Evolutionary conservation across 2,797 vertebrate genomes (phyloP).

Genomic region (Fistularia commersonii): DNA sequence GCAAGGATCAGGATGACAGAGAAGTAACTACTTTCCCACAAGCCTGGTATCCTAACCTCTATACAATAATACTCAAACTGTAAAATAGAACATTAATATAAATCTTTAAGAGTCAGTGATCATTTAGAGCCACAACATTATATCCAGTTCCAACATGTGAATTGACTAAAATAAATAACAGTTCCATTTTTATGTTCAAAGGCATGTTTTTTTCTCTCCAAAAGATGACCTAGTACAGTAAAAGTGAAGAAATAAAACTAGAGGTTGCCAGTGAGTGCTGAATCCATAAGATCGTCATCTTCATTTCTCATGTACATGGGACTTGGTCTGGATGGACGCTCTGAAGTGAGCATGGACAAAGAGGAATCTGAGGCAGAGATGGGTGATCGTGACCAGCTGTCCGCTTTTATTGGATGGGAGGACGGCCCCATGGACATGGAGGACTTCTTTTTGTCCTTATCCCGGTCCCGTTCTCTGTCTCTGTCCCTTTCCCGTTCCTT

Average conservation of each 20-base stretch:
- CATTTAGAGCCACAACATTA: conserved; percentile 7
- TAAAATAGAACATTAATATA: conserved; percentile 41
- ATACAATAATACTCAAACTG: conserved; percentile 22
- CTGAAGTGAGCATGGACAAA: conserved; percentile 84
- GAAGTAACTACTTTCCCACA: conserved; percentile 1
- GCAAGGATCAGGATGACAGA: conserved; percentile 11
- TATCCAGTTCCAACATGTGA: conserved; percentile 18
- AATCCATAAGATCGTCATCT: conserved; percentile 98
- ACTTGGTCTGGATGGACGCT: conserved; percentile 86
- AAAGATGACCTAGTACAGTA: conserved; percentile 14
- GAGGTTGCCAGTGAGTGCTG: conserved; percentile 90
- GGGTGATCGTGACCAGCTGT: conserved; percentile 95
- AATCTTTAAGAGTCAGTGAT: conserved; percentile 17
- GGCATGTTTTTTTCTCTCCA: conserved; percentile 20
- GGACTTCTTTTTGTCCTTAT: conserved; percentile 81
- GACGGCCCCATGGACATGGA: conserved; percentile 72
- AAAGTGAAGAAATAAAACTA: conserved; percentile 39
- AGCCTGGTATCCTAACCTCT: conserved; percentile 13
- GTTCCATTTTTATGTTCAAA: conserved; percentile 40
- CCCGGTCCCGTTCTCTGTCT: conserved; percentile 78
- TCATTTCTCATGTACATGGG: conserved; percentile 91
- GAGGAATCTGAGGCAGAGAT: conserved; percentile 87
- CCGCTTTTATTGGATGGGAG: conserved; percentile 87
- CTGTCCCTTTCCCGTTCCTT: conserved; percentile 85
- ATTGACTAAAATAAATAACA: conserved; percentile 58